Percentiles rank a stretch among this genome's conserved stretches.
These are phyloP conservation scores for Megastigmus dorsalis DNA, from an alignment of 2,888 invertebrate genomes.

Conservation along the genomic window DNA sequence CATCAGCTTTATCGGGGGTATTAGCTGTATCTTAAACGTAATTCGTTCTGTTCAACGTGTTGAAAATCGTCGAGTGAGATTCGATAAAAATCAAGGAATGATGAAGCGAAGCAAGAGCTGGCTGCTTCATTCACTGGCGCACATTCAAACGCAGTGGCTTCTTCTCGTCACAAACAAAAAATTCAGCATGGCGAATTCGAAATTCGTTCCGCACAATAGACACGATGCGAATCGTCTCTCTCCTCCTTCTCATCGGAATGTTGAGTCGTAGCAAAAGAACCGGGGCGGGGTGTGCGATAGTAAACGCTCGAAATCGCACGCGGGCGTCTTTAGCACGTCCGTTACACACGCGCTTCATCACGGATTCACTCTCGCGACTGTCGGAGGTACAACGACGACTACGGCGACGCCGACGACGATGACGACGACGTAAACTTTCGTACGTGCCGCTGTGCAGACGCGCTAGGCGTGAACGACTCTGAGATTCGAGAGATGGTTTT, in stretches of 20 bases:
- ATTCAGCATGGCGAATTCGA: conserved; percentile 16
- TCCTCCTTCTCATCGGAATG: background rate
- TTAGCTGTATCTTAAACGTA: too few species aligned
- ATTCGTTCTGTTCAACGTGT: too few species aligned
- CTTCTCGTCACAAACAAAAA: background rate
- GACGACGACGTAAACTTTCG: conserved; percentile 50
- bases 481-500: too few species aligned
- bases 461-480: background rate
- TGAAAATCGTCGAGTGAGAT: too few species aligned
- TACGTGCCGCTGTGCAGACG: too few species aligned
- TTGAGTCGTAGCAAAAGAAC: background rate
- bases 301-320: background rate
- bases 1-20: too few species aligned
- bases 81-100: too few species aligned
- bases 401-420: background rate
- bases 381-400: too few species aligned
- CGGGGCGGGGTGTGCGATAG: background rate
- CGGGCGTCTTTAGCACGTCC: conserved; percentile 39
- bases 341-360: conserved; percentile 36
- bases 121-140: too few species aligned
- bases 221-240: conserved; percentile 11
- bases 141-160: too few species aligned
- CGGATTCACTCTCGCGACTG: conserved; percentile 39
- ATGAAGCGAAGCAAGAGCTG: too few species aligned
- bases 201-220: conserved; percentile 34